Evolutionary conservation across 1,140 invertebrate genomes (phyloP).

Genomic region (Pectinophora gossypiella): DNA sequence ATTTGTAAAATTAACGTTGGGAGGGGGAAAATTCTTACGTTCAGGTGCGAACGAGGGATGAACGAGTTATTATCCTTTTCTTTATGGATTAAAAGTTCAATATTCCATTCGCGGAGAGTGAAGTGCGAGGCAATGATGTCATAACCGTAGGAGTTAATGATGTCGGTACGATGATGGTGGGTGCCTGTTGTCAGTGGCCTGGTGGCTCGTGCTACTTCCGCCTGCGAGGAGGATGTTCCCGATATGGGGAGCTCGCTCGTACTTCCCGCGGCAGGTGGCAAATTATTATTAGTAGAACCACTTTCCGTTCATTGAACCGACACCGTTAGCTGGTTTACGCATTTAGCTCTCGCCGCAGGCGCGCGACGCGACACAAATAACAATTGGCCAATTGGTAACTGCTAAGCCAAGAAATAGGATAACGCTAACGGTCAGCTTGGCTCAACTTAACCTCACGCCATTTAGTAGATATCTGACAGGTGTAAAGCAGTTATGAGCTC

Average conservation of each 20-base stretch:
- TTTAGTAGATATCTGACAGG: neutral
- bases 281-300: conserved; percentile 53
- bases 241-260: conserved; percentile 18
- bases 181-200: conserved; percentile 10
- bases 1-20: neutral
- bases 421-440: conserved; percentile 10
- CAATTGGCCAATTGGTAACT: conserved; percentile 46
- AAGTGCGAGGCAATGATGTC: neutral
- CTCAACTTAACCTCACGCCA: neutral
- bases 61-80: neutral
- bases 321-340: conserved; percentile 64
- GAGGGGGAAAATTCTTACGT: no score
- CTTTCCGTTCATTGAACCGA: conserved; percentile 65
- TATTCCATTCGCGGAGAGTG: neutral
- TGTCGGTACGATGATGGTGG: neutral
- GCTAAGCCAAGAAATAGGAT: conserved; percentile 10
- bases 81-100: neutral
- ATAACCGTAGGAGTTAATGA: neutral
- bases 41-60: neutral
- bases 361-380: conserved; percentile 65
- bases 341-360: conserved; percentile 55
- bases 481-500: no score
- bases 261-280: conserved; percentile 52
- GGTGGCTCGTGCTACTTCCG: conserved; percentile 17
- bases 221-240: conserved; percentile 24